Evolutionary conservation across 2,113 vertebrate genomes (phyloP), one percentile per base, ranked within the genome.

Genomic region (Bungarus multicinctus): DNA sequence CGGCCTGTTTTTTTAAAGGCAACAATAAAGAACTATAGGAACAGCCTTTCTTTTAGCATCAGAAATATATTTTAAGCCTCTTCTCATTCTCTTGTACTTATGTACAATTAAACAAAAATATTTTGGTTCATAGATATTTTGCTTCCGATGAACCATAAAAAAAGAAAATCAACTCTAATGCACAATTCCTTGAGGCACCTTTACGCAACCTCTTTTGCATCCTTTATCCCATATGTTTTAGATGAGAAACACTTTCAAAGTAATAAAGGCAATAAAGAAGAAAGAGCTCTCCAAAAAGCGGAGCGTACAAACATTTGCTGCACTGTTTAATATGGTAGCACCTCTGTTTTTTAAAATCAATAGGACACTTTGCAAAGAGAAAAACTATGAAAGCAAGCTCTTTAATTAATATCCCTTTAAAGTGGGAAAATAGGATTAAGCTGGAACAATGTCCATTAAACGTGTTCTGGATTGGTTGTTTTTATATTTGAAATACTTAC

Each of bases 381-480:
- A 60, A 89, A 87, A 3, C 4, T 3, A 16, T 58, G 2, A 54
- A 92, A 93, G 47, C 6, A 50, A 87, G 85, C 6, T 43, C 52
- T 27, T 93, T 18, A 47, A 1, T 58, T 27, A 54, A 0, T 43
- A 0, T 25, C 10, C 0, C 34, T 8, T 85, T 47, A 4, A 1
- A 4, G 1, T 20, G 5, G 60, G 14, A 34, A 25, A 39, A 50
- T 1, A 47, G 3, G 52, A 0, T 1, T 52, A 22, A 0, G 0
- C 4, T 25, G 1, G 7, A 1, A 5, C 47, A 90, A 23, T 53
- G 55, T 91, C 50, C 20, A 86, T 18, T 11, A 34, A 11, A 12
- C n/a, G n/a, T n/a, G n/a, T n/a, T n/a, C n/a, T n/a, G n/a, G n/a
- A n/a, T n/a, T n/a, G n/a, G n/a, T n/a, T n/a, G n/a, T n/a, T n/a